A percentile compares a stretch with the other conserved stretches of the same genome.
Evolutionary conservation across 2,113 vertebrate species (phyloP).

Genomic region (Oceanodroma tethys): DNA sequence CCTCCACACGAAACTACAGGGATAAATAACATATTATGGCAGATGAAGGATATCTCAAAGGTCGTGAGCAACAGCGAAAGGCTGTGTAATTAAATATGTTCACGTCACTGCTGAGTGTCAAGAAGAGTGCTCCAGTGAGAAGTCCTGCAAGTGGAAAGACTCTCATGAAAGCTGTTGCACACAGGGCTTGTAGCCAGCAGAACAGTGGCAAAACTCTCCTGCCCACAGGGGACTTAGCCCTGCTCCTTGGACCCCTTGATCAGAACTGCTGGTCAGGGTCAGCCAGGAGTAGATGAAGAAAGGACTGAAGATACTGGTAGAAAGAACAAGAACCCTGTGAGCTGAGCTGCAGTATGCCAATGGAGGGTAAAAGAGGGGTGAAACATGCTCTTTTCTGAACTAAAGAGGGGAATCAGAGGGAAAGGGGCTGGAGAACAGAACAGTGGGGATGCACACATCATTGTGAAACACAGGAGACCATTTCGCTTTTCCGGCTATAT

Average conservation of each 20-base stretch:
- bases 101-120: background rate
- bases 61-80: background rate
- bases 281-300: background rate
- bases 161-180: background rate
- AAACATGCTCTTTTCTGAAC: background rate
- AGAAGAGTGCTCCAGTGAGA: background rate
- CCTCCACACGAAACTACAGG: background rate
- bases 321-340: background rate
- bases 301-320: background rate
- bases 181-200: background rate
- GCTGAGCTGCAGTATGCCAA: background rate
- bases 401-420: background rate
- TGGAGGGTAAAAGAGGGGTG: background rate
- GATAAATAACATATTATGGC: background rate
- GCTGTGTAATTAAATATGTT: background rate
- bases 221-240: rapidly evolving
- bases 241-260: background rate
- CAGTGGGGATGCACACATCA: no score
- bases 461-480: background rate
- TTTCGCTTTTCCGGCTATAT: conserved; percentile 17
- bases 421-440: background rate
- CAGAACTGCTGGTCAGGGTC: background rate
- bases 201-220: background rate
- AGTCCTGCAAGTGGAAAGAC: background rate
- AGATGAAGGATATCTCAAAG: background rate